These are phyloP conservation scores for Lathronympha strigana DNA, from an alignment of 2,888 invertebrate species.

Conservation along the genomic window DNA sequence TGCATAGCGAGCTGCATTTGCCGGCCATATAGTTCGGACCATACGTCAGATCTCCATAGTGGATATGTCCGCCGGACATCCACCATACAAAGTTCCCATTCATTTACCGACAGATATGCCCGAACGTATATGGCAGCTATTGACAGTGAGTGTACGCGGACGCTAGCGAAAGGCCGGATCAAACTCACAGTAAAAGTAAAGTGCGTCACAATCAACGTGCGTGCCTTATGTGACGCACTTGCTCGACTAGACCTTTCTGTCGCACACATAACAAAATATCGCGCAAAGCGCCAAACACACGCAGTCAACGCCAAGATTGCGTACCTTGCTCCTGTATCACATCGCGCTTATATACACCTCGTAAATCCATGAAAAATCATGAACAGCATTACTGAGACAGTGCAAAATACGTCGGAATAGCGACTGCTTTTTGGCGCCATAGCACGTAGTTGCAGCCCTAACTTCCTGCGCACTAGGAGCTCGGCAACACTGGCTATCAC, in stretches of 20 bases:
- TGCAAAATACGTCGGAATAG: constrained; percentile 39
- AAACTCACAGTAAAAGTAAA: too few species aligned
- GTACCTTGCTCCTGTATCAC: constrained; percentile 41
- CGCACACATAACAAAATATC: constrained; percentile 19
- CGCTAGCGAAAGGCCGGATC: too few species aligned
- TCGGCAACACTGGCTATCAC: constrained; percentile 16
- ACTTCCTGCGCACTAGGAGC: constrained; percentile 37
- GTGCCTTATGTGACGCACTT: constrained; percentile 15
- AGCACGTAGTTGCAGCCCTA: constrained; percentile 36
- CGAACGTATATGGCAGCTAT: too few species aligned
- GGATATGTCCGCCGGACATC: too few species aligned
- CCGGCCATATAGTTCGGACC: too few species aligned
- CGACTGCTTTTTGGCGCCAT: constrained; percentile 34
- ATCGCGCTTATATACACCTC: constrained; percentile 37
- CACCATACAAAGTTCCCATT: too few species aligned
- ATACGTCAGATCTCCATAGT: too few species aligned
- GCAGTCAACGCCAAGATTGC: constrained; percentile 28
- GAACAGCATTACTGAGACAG: constrained; percentile 39
- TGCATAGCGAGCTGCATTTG: too few species aligned
- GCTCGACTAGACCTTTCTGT: constrained; percentile 33
- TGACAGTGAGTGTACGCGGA: too few species aligned
- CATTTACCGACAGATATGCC: too few species aligned
- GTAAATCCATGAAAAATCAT: constrained; percentile 33
- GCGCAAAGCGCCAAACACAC: constrained; percentile 35
- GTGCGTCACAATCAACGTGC: constrained; percentile 33